Percentiles rank a stretch among this genome's conserved stretches.
These are phyloP conservation scores for Leucophora obtusa DNA, from an alignment of 2,888 invertebrate genomes.

Conservation along the genomic window DNA sequence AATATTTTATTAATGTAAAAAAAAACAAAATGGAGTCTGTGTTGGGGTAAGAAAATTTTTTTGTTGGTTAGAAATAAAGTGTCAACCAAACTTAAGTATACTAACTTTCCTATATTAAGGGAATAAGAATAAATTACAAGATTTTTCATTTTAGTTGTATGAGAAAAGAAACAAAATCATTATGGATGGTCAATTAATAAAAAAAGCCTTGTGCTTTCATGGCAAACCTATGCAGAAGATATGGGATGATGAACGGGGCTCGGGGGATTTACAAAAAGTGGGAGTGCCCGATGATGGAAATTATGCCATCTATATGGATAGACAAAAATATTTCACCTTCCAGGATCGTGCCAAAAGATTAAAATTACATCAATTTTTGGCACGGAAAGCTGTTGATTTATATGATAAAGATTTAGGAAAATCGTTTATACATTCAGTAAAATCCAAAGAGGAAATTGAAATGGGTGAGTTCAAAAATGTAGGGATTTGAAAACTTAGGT, in stretches of 20 bases:
- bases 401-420: slow-evolving; percentile 82
- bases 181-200: slow-evolving; percentile 69
- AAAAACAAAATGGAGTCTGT: slow-evolving; percentile 1
- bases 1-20: background rate
- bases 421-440: slow-evolving; percentile 74
- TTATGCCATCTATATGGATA: slow-evolving; percentile 87
- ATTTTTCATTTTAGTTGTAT: slow-evolving; percentile 38
- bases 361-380: slow-evolving; percentile 92
- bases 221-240: slow-evolving; percentile 92
- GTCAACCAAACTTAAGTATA: background rate
- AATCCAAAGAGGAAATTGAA: slow-evolving; percentile 61
- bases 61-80: background rate
- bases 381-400: slow-evolving; percentile 88
- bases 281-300: slow-evolving; percentile 82
- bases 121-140: background rate
- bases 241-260: slow-evolving; percentile 91
- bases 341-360: slow-evolving; percentile 90
- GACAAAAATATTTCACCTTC: slow-evolving; percentile 89
- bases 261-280: slow-evolving; percentile 84
- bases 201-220: slow-evolving; percentile 87
- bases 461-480: slow-evolving; percentile 61
- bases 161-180: slow-evolving; percentile 13
- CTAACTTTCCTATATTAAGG: background rate
- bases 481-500: background rate
- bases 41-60: background rate